Evolutionary conservation across 2,888 invertebrate species (phyloP), one percentile per base, ranked within the genome.

Genomic region (Tinea pellionella): DNA sequence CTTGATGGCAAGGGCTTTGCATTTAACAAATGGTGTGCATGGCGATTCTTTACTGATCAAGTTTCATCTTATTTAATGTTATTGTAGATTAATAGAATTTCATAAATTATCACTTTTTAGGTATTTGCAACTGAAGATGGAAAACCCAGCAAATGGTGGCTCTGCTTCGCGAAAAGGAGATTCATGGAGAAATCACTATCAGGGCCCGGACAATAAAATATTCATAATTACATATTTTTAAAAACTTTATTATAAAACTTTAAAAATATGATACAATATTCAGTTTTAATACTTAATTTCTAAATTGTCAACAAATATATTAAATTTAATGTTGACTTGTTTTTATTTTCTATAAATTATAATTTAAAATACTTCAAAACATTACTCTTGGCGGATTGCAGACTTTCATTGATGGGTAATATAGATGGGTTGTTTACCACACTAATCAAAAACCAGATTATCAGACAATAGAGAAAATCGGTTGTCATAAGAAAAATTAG

Each of bases 131-230:
- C 92, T 11, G 95, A 95, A 64, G 96, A 96, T 75, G 97, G 97
- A 7, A 97, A 97, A 73, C 98, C 99, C 8, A 97, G 96, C 75
- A 99, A 99, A 86, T 99, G 99, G 99, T 99, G 99, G 99, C 88
- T 98, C 61, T 99, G 99, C 77, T 99, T 99, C 88, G 95, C 98
- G 29, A 98, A 98, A 77, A 97, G 98, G 91, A 98, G 97, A 90
- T 99, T 99, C 78, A 99, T 99, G 98, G 99, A 99, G 78, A 99
- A 99, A 78, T 97, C 97, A 29, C 88, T 99, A 29, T 93, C 96
- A 32, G 95, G 93, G 0, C 96, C 96, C 1, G 97, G 97, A 47
- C 94, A 94, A 76, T 93, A 82, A 89, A 59, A 53, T 42, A 61
- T 47, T 56, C 9, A 30, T 60, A 61, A 60, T 51, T 57, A 32